Conservation (phyloP, 2,888 invertebrate genomes). For the Scelioninae gen. 2 region DNA sequence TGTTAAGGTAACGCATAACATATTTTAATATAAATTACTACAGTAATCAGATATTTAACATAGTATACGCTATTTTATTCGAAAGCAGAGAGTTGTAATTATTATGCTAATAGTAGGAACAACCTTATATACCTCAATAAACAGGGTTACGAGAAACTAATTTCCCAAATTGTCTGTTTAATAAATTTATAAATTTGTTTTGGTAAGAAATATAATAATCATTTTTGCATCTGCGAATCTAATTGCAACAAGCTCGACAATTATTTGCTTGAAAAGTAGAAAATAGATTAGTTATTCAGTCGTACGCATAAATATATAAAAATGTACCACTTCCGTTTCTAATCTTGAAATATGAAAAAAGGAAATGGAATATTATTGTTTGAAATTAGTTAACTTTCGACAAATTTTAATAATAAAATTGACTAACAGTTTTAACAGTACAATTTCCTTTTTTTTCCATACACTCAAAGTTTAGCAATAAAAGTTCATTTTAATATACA, state of each 20-base stretch:
- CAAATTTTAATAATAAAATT: no score
- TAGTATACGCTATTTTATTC: constrained; percentile 16
- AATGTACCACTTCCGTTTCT: no score
- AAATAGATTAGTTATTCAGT: neutral
- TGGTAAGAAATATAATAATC: no score
- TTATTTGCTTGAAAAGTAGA: constrained; percentile 10
- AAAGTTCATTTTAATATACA: no score
- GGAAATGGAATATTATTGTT: no score
- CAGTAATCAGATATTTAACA: constrained; percentile 15
- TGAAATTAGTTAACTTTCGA: neutral
- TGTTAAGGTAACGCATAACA: constrained; percentile 19
- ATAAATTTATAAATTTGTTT: constrained; percentile 8
- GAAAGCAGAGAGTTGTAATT: constrained; percentile 8
- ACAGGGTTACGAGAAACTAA: constrained; percentile 3
- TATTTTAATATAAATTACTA: constrained; percentile 29
- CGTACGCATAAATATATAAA: neutral
- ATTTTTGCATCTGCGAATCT: neutral
- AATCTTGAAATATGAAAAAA: no score
- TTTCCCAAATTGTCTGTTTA: constrained; percentile 1
- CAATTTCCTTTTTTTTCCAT: no score
- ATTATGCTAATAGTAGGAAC: constrained; percentile 14
- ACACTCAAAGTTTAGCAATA: no score
- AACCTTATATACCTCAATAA: constrained; percentile 6
- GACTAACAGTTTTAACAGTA: no score
- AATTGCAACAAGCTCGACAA: constrained; percentile 5